Conservation (phyloP, 2,888 invertebrate species). For the Teleogryllus oceanicus region DNA sequence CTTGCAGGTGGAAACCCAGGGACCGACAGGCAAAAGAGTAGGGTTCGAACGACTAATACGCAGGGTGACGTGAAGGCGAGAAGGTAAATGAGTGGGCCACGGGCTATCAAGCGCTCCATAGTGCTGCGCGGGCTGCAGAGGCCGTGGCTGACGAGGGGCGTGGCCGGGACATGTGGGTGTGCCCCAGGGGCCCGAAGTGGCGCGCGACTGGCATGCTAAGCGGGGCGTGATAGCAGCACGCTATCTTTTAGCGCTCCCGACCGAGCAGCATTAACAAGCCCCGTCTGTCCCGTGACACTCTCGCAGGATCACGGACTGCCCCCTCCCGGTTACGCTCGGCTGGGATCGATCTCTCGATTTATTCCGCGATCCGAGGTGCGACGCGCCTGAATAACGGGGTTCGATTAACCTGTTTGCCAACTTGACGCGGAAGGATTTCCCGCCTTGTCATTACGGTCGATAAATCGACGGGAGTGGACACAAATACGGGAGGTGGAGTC, state of each 20-base stretch:
- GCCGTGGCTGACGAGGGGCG: no score
- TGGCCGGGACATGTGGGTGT: no score
- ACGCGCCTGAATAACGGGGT: conserved; percentile 2
- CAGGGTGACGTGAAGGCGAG: no score
- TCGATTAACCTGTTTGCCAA: background rate
- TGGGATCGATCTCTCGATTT: background rate
- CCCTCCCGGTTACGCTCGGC: background rate
- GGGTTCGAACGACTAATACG: no score
- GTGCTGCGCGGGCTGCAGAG: no score
- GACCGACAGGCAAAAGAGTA: no score
- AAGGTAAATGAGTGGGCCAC: no score
- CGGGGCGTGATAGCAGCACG: background rate
- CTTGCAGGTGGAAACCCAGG: no score
- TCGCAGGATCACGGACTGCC: background rate
- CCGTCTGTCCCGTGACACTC: background rate
- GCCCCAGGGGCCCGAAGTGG: no score
- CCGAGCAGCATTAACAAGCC: background rate
- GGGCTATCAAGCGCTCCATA: no score
- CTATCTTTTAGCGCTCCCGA: background rate
- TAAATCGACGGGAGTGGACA: background rate
- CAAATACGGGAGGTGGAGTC: background rate
- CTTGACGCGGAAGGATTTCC: conserved; percentile 11
- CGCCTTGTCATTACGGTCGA: background rate
- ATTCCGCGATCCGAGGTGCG: background rate
- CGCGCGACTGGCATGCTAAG: no score